These are phyloP conservation scores for Icerya purchasi DNA, from an alignment of 2,888 invertebrate genomes.

Conservation along the genomic window DNA sequence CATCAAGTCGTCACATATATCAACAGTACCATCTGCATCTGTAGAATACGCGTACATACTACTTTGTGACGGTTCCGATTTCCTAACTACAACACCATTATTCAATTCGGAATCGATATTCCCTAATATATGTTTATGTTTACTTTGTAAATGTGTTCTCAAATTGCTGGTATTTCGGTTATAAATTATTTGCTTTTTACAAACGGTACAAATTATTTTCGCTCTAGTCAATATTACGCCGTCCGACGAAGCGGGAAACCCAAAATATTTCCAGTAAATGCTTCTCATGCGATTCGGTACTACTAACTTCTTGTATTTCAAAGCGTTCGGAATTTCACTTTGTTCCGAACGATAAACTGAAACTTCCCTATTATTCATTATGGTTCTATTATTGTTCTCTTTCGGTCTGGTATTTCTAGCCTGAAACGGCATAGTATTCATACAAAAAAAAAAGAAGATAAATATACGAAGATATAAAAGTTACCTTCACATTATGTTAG, in stretches of 20 bases:
- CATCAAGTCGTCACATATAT: conserved; percentile 22
- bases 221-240: conserved; percentile 23
- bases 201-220: conserved; percentile 29
- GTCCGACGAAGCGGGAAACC: conserved; percentile 30
- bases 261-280: conserved; percentile 32
- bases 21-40: conserved; percentile 26
- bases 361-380: too few relatives aligned
- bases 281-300: conserved; percentile 31
- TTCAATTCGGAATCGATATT: conserved; percentile 3
- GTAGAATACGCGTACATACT: conserved; percentile 25
- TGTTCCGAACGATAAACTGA: too few relatives aligned
- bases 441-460: too few relatives aligned
- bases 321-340: too few relatives aligned
- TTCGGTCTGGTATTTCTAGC: too few relatives aligned
- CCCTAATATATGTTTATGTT: conserved; percentile 22
- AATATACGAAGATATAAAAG: too few relatives aligned
- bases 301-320: conserved; percentile 27
- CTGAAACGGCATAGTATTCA: too few relatives aligned
- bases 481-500: too few relatives aligned
- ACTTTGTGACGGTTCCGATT: background rate
- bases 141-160: conserved; percentile 30
- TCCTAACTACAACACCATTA: background rate
- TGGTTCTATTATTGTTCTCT: too few relatives aligned
- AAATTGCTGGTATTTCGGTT: conserved; percentile 31
- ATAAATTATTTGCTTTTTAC: conserved; percentile 30